These are phyloP conservation scores for Tyria jacobaeae DNA, from an alignment of 2,888 invertebrate species.

Conservation along the genomic window DNA sequence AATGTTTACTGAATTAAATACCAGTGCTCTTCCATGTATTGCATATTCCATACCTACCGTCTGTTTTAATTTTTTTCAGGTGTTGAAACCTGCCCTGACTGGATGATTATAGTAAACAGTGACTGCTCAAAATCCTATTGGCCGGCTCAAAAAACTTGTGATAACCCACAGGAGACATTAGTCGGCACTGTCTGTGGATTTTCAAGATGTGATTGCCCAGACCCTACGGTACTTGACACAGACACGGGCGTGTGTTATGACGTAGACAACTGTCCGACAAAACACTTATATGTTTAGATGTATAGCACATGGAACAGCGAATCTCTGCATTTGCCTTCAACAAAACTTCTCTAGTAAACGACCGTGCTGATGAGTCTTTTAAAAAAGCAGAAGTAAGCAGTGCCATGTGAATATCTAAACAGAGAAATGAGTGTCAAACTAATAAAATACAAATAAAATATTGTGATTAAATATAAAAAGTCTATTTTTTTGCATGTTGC, in stretches of 20 bases:
- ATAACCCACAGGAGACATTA: conserved; percentile 61
- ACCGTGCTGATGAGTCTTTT: neutral
- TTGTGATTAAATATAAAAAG: neutral
- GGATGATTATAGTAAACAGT: conserved; percentile 60
- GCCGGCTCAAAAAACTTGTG: conserved; percentile 67
- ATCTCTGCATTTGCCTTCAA: neutral
- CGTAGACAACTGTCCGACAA: conserved; percentile 69
- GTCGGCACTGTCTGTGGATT: conserved; percentile 69
- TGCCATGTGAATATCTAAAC: neutral
- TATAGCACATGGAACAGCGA: neutral
- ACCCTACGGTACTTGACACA: conserved; percentile 60
- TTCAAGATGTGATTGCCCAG: conserved; percentile 72
- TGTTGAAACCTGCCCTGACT: conserved; percentile 67
- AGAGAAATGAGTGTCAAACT: neutral
- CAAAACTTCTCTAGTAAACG: no score
- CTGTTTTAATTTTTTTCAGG: conserved; percentile 50
- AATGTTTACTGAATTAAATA: no score
- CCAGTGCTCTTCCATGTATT: no score
- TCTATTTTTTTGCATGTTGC: neutral
- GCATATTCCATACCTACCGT: neutral
- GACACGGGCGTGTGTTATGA: conserved; percentile 71
- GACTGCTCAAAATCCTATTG: conserved; percentile 63
- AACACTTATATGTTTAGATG: conserved; percentile 42
- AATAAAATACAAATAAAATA: neutral
- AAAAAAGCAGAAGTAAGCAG: neutral